Evolutionary conservation across 2,888 invertebrate species (phyloP).

Genomic region (Melanophora roralis): DNA sequence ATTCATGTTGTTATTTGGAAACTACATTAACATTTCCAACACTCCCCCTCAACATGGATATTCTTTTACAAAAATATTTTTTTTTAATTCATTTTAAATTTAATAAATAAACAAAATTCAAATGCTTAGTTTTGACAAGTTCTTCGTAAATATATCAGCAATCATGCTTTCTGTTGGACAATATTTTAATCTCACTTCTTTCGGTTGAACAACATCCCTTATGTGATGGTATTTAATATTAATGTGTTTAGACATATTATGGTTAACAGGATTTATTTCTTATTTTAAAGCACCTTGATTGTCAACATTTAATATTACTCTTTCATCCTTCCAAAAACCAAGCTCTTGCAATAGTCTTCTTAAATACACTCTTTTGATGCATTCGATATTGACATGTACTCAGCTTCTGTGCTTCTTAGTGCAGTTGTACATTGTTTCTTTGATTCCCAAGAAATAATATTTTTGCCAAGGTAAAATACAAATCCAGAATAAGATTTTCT

Average conservation of each 20-base stretch:
- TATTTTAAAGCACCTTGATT: conserved; percentile 15
- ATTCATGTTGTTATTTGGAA: too few relatives aligned
- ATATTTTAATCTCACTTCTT: too few relatives aligned
- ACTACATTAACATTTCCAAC: too few relatives aligned
- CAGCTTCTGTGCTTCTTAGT: background rate
- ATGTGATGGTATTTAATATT: too few relatives aligned
- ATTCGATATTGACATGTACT: background rate
- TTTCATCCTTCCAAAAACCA: background rate
- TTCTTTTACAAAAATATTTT: too few relatives aligned
- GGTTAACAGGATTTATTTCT: conserved; percentile 12
- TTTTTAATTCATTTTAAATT: too few relatives aligned
- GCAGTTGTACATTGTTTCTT: background rate
- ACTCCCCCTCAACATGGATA: too few relatives aligned
- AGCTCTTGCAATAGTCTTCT: conserved; percentile 7
- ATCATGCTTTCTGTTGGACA: background rate
- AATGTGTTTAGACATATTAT: background rate
- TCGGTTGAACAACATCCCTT: too few relatives aligned
- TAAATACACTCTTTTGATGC: background rate
- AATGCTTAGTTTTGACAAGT: too few relatives aligned
- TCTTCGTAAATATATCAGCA: background rate
- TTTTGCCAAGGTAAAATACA: background rate
- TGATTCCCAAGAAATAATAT: background rate
- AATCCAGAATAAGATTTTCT: background rate
- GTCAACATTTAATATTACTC: background rate
- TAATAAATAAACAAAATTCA: too few relatives aligned